Evolutionary conservation across 2,797 vertebrate species (phyloP), one percentile per base, ranked within the genome.

Genomic region (Cercopithecus hamlyni): DNA sequence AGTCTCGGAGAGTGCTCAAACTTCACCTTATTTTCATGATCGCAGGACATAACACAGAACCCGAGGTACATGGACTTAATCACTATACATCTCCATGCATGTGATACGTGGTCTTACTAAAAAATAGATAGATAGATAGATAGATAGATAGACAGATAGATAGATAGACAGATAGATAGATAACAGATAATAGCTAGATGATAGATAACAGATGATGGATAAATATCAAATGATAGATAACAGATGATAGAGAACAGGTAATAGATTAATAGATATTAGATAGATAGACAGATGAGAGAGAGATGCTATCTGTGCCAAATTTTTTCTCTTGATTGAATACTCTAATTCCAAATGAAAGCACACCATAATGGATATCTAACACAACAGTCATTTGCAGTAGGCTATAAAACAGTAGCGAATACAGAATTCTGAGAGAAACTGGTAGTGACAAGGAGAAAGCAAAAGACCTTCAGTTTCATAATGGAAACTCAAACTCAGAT

Each of bases 401-500:
- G 94, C 86, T 55, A 76, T 84, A 70, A 92, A 94, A 85, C 95
- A 85, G 95, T 83, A 96, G 95, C 91, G 84, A 82, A 97, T 73
- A 58, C 0, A 88, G 67, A 76, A 93, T 96, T 94, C 50, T 30
- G 81, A 95, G 87, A 80, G 55, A 82, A 96, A 92, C 26, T 11
- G 43, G 96, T 30, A 30, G 15, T 87, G 94, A 97, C 93, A 88
- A 45, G 84, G 61, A 41, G 75, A 91, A 96, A 93, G 86, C 67
- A 79, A 96, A 89, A 90, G 77, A 43, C 79, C 73, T 93, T 92
- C 81, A 88, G 97, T 96, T 96, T 83, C 91, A 81, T 90, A 96
- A 97, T 90, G 72, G 55, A 90, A 93, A 96, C 79, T 96, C 93
- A 95, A 57, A 87, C 1, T 61, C 85, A 79, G 41, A 93, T 94